Base-by-base conservation (phyloP, 2,797 vertebrate species). In the Perodicticus potto region DNA sequence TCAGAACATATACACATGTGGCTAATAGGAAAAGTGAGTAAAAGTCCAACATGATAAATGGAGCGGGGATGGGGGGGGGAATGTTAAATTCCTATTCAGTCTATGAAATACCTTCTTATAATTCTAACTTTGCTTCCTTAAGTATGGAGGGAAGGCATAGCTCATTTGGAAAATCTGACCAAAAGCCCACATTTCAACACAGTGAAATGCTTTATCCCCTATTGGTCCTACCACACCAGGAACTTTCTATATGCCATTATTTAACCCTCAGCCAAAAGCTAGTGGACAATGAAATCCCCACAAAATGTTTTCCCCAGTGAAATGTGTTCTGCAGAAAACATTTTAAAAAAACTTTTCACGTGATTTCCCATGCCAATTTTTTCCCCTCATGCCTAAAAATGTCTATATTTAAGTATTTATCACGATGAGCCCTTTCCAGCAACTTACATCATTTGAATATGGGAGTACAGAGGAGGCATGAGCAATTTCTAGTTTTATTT, bases 111-210 rank as follows among this genome's bases (percentile, higher is more conserved):
- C 53, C 80, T 80, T 97, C 59, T 85, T 69, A 95, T 88, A 91
- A 78, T 93, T 98, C 80, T 97, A 96, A 93, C 84, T 78, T 97
- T 73, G 69, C 89, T 92, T 74, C 70, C 61, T 37, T 88, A 96
- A 97, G 70, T 94, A 95, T 34, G 78, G 92, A 0, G 94, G 96
- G 77, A 95, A 86, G 80, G 87, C 85, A 97, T 55, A 96, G 84
- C 92, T 97, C 94, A 84, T 94, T 97, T 9, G 83, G 98, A 98
- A 98, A 98, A 97, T 95, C 53, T 98, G 94, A 98, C 96, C 97
- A 82, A 96, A 94, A 49, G 63, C 89, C 92, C 97, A 97, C 92
- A 97, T 96, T 97, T 96, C 96, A 85, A 80, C 94, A 97, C 95
- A 97, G 95, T 97, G 95, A 96, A 95, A 97, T 89, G 81, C 91